A percentile compares a stretch with the other conserved stretches of the same genome.
Evolutionary conservation across 2,113 vertebrate species (phyloP).

Genomic region (Grammomys dolichurus): DNA sequence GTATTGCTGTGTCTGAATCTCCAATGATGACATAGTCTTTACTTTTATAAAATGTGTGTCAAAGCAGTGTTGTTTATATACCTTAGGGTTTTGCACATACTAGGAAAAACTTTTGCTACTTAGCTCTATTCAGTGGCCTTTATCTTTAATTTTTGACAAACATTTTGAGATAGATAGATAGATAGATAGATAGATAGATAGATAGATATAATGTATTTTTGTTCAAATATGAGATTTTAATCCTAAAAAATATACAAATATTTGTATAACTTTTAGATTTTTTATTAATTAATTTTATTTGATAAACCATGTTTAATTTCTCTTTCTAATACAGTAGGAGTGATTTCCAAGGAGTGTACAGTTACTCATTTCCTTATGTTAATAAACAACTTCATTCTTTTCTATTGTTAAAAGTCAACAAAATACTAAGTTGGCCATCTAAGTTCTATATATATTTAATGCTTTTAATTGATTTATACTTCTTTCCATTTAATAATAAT

Average conservation of each 20-base stretch:
- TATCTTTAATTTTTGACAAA: neutral
- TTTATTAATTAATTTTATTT: neutral
- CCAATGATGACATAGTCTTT: neutral
- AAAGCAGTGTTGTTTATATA: neutral
- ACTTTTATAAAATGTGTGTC: neutral
- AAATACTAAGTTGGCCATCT: neutral
- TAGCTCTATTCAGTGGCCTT: fast-evolving
- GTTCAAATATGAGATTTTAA: neutral
- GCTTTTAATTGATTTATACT: neutral
- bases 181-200: neutral
- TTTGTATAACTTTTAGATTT: neutral
- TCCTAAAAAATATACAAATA: neutral
- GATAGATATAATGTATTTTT: neutral
- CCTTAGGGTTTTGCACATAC: fast-evolving
- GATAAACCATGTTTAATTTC: neutral
- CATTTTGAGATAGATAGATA: neutral
- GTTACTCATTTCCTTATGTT: neutral
- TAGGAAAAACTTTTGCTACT: neutral
- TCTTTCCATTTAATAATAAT: neutral
- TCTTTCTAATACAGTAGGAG: neutral
- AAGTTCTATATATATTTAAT: neutral
- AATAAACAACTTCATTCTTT: neutral
- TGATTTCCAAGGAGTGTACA: neutral
- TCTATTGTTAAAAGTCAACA: slow-evolving; percentile 23
- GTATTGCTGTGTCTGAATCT: neutral